These are phyloP conservation scores for Chrysodeixis includens DNA, from an alignment of 2,888 invertebrate genomes.

Conservation along the genomic window DNA sequence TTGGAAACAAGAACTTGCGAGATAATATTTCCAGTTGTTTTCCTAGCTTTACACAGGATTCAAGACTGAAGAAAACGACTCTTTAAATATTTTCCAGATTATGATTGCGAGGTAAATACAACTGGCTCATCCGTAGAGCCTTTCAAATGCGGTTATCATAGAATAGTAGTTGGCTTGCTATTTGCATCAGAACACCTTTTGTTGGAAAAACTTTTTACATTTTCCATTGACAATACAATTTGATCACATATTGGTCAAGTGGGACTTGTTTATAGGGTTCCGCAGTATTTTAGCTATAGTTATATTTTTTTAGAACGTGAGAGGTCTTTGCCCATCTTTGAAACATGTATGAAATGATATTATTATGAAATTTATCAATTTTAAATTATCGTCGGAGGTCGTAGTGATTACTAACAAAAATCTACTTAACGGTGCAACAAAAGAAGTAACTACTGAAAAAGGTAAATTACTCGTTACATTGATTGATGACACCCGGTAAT, in stretches of 20 bases:
- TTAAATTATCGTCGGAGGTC: no score
- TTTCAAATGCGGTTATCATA: background rate
- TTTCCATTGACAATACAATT: conserved; percentile 3
- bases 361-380: no score
- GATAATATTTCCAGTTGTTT: background rate
- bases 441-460: no score
- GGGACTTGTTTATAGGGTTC: background rate
- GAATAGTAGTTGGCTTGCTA: background rate
- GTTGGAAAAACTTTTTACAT: background rate
- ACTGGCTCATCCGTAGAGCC: background rate
- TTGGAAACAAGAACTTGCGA: background rate
- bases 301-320: no score
- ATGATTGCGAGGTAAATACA: background rate
- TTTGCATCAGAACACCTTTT: background rate
- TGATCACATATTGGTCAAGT: background rate
- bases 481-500: no score
- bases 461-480: no score
- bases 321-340: no score
- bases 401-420: no score
- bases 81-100: background rate
- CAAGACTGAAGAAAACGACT: background rate
- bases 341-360: no score
- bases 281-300: background rate
- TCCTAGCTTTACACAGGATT: background rate
- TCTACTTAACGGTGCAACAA: no score